These are phyloP conservation scores for Macrotus californicus DNA, from an alignment of 2,113 vertebrate genomes.

Conservation along the genomic window DNA sequence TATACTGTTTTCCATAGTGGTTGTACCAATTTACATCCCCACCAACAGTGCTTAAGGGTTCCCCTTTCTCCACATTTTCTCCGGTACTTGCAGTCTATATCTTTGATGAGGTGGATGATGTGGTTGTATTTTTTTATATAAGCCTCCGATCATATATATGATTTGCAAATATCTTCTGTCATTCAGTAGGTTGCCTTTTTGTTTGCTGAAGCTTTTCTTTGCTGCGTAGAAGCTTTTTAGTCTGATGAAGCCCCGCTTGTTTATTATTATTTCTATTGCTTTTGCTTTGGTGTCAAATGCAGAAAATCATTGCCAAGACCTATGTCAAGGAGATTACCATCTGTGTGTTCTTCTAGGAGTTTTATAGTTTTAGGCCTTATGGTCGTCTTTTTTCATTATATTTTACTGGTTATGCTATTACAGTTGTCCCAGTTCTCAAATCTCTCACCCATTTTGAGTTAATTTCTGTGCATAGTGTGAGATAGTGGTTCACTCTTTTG, in stretches of 20 bases:
- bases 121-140: not conserved
- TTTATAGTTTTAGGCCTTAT: not conserved
- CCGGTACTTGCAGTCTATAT: not conserved
- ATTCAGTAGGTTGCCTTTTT: not conserved
- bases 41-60: not conserved
- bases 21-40: not conserved
- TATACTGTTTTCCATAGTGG: not conserved
- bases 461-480: not conserved
- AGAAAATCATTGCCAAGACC: not conserved
- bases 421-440: not conserved
- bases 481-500: not conserved
- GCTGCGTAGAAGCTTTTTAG: not conserved
- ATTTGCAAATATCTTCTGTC: not conserved
- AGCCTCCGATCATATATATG: not conserved
- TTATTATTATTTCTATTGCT: not conserved
- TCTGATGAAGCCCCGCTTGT: not conserved
- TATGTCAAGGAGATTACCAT: not conserved
- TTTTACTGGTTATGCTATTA: too few species aligned
- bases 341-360: not conserved
- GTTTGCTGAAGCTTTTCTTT: not conserved
- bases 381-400: not conserved
- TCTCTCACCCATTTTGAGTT: not conserved
- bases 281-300: not conserved
- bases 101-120: not conserved
- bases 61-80: not conserved